Percentiles rank a stretch among this genome's conserved stretches.
Conservation (phyloP, 2,888 invertebrate genomes). For the Cephus rjabovi region DNA sequence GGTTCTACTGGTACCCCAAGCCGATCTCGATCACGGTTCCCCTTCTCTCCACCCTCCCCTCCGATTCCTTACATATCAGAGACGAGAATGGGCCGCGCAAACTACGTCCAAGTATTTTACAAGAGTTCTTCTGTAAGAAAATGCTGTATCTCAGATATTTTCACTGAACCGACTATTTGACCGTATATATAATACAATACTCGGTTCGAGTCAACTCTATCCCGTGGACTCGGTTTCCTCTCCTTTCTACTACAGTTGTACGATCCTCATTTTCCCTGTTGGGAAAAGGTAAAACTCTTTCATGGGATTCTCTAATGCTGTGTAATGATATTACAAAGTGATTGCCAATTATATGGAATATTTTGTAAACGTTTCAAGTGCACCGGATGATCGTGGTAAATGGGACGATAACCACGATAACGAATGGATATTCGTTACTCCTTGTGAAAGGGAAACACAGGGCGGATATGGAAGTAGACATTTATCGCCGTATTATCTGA, state of each 20-base stretch:
- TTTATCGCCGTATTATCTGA: constrained; percentile 1
- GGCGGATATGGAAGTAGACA: neutral
- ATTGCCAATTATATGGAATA: neutral
- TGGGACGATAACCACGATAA: neutral
- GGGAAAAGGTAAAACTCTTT: neutral
- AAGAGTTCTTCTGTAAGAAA: constrained; percentile 49
- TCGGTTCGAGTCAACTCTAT: neutral
- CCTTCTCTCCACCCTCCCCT: constrained; percentile 15
- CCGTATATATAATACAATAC: neutral
- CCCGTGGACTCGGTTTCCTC: neutral
- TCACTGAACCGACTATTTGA: constrained; percentile 19
- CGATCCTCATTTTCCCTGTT: neutral
- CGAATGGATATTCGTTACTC: neutral
- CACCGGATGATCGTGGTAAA: neutral
- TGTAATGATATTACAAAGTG: neutral
- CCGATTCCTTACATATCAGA: constrained; percentile 2
- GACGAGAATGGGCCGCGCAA: constrained; percentile 37
- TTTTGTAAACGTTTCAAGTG: neutral
- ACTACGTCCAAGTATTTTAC: constrained; percentile 56
- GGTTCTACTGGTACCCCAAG: constrained; percentile 24
- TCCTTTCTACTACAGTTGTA: neutral
- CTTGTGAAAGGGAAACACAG: neutral
- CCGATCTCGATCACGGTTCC: neutral
- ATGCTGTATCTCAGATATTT: constrained; percentile 49
- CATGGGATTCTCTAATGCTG: neutral